Evolutionary conservation across 2,888 invertebrate species (phyloP).

Genomic region (Crocallis elinguaria): DNA sequence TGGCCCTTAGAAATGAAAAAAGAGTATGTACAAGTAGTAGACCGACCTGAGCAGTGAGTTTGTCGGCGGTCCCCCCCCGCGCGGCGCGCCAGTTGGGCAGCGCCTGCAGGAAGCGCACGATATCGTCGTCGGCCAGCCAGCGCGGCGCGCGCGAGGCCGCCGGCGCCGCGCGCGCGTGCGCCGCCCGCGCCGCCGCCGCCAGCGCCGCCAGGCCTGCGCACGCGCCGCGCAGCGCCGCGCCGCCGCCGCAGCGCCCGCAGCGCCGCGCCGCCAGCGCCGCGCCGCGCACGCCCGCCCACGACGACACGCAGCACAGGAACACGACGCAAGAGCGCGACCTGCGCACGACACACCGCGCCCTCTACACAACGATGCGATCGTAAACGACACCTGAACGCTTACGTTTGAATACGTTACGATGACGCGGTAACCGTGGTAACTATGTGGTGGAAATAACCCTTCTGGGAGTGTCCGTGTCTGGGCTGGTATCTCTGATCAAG

Average conservation of each 20-base stretch:
- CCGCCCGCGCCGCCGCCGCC: constrained; percentile 48
- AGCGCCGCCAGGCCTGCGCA: constrained; percentile 42
- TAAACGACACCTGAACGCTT: no score
- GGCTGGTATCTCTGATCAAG: no score
- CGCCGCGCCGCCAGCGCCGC: constrained; percentile 50
- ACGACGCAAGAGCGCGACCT: constrained; percentile 42
- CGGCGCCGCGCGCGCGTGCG: constrained; percentile 49
- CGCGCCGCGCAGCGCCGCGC: constrained; percentile 37
- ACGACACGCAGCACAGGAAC: constrained; percentile 57
- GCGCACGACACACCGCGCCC: constrained; percentile 40
- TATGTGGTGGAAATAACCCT: no score
- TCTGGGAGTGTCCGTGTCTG: no score
- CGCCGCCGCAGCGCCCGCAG: constrained; percentile 48
- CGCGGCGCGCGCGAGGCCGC: constrained; percentile 46
- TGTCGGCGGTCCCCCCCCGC: constrained; percentile 17
- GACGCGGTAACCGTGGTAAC: no score
- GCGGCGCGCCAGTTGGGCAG: constrained; percentile 69
- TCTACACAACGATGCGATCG: constrained; percentile 57
- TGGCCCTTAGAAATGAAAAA: no score
- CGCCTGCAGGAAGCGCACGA: constrained; percentile 95
- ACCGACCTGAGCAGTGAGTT: constrained; percentile 2
- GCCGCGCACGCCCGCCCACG: constrained; percentile 52
- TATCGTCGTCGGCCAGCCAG: constrained; percentile 97
- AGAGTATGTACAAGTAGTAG: no score
- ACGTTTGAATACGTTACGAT: no score